phyloP scores from a whole-genome alignment of 2,113 vertebrate species.

The Numida meleagris region DNA sequence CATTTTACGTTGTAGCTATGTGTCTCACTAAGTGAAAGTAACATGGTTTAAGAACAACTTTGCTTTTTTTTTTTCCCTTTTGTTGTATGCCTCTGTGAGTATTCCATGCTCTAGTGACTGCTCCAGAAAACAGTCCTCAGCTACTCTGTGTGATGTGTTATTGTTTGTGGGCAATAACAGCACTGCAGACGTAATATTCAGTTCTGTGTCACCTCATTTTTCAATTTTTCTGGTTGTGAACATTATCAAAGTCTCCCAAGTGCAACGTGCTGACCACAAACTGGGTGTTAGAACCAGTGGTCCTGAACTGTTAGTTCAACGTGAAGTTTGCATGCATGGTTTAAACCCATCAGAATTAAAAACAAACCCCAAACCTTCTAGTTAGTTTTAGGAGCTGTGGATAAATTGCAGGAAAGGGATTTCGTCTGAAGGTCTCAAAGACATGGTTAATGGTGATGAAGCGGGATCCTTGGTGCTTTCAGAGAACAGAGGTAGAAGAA shows the following conservation, averaged over 20 bases:
- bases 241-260: background rate
- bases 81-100: background rate
- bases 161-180: background rate
- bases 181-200: background rate
- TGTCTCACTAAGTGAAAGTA: background rate
- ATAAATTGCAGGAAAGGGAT: background rate
- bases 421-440: background rate
- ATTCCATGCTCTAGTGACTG: background rate
- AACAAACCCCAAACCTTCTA: too few relatives aligned
- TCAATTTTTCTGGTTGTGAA: background rate
- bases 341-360: background rate
- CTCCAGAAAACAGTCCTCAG: background rate
- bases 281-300: fast-evolving
- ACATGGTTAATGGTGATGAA: background rate
- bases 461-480: background rate
- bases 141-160: background rate
- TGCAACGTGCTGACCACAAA: background rate
- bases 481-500: background rate
- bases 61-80: background rate
- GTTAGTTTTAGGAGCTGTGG: background rate
- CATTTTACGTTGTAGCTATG: background rate
- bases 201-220: background rate
- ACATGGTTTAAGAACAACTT: background rate
- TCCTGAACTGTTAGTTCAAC: background rate
- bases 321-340: background rate